A percentile compares a stretch with the other conserved stretches of the same genome.
These are phyloP conservation scores for Spinibarbus caldwelli DNA, from an alignment of 2,797 vertebrate species.

Conservation along the genomic window DNA sequence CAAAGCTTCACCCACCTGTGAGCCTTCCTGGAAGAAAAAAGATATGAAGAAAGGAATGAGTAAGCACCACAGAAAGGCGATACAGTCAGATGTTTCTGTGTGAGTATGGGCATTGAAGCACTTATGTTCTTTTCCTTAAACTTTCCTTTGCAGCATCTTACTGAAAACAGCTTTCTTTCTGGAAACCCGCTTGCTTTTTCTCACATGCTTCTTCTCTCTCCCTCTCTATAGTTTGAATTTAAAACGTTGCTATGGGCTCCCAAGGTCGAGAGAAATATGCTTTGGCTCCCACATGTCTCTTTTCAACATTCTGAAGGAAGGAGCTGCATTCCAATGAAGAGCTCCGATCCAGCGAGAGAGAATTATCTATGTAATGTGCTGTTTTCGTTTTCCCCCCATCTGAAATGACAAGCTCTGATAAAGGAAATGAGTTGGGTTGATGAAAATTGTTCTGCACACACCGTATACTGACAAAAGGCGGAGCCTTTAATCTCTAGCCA, in stretches of 20 bases:
- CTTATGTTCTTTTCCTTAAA: constrained; percentile 15
- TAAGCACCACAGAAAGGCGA: constrained; percentile 47
- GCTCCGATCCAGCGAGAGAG: constrained; percentile 16
- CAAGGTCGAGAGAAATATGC: constrained; percentile 67
- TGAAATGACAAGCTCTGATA: constrained; percentile 33
- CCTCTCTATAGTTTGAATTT: constrained; percentile 61
- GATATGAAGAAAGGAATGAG: constrained; percentile 70
- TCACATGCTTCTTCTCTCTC: constrained; percentile 44
- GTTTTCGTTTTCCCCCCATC: constrained; percentile 14
- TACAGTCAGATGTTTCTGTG: constrained; percentile 61
- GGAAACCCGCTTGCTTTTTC: not conserved
- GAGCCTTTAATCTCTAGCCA: constrained; percentile 6
- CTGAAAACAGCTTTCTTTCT: constrained; percentile 54
- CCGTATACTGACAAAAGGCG: constrained; percentile 6
- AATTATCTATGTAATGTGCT: constrained; percentile 27
- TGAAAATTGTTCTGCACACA: constrained; percentile 35
- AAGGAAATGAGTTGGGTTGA: constrained; percentile 19
- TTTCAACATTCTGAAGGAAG: constrained; percentile 60
- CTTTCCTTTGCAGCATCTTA: constrained; percentile 64
- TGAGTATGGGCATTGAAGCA: constrained; percentile 62
- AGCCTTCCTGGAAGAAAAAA: constrained; percentile 75
- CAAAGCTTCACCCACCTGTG: constrained; percentile 68
- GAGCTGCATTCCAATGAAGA: constrained; percentile 47
- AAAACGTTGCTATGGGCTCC: constrained; percentile 69
- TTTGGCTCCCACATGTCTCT: constrained; percentile 58